phyloP scores from a whole-genome alignment of 1,140 invertebrate species.

The Phocides pigmalion region DNA sequence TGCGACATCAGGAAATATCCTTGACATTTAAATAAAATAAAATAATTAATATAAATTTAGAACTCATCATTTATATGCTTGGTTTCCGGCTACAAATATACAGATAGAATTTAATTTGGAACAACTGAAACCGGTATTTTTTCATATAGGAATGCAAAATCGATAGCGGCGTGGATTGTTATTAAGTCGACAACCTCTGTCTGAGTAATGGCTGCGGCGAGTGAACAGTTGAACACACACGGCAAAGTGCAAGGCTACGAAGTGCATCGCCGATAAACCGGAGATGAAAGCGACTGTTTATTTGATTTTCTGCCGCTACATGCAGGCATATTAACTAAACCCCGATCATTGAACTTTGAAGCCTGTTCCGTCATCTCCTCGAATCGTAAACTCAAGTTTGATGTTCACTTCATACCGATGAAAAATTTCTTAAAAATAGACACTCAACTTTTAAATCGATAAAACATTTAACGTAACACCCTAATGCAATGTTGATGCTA shows the following conservation, averaged over 20 bases:
- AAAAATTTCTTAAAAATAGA: slow-evolving; percentile 34
- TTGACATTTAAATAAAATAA: background rate
- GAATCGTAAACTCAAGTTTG: slow-evolving; percentile 44
- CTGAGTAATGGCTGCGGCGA: slow-evolving; percentile 57
- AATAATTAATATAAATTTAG: background rate
- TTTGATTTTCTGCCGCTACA: slow-evolving; percentile 74
- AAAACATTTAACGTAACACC: slow-evolving; percentile 9
- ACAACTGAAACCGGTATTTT: slow-evolving; percentile 16
- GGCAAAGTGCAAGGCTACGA: slow-evolving; percentile 75
- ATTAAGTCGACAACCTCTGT: slow-evolving; percentile 63
- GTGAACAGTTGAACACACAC: slow-evolving; percentile 66
- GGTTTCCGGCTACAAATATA: background rate
- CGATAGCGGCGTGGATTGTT: slow-evolving; percentile 50
- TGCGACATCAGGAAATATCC: background rate
- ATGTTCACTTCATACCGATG: slow-evolving; percentile 20
- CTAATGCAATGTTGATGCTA: slow-evolving; percentile 14
- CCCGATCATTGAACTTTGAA: slow-evolving; percentile 56
- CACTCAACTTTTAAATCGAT: slow-evolving; percentile 25
- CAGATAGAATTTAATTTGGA: background rate
- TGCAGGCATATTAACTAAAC: slow-evolving; percentile 69
- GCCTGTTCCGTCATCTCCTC: slow-evolving; percentile 48
- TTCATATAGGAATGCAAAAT: slow-evolving; percentile 45
- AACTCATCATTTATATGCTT: background rate
- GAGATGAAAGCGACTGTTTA: slow-evolving; percentile 81
- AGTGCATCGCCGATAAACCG: slow-evolving; percentile 79